These are phyloP conservation scores for Invenusta paracnida DNA, from an alignment of 2,888 invertebrate species.

Conservation along the genomic window DNA sequence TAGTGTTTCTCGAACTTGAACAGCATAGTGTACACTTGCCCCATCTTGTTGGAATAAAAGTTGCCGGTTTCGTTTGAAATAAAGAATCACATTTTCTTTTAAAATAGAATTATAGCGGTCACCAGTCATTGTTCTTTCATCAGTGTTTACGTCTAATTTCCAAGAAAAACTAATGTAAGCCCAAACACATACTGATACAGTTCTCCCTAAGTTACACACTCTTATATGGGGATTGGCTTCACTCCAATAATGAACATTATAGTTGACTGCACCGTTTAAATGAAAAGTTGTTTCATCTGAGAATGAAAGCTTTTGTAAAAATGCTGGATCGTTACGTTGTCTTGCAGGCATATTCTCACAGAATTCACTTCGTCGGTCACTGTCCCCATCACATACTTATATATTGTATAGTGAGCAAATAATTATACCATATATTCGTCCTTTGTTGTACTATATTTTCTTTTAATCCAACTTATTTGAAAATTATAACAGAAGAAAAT, in stretches of 20 bases:
- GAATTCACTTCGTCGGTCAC: not conserved
- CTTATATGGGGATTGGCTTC: not conserved
- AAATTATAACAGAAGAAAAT: no score
- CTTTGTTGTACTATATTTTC: no score
- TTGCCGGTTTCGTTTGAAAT: not conserved
- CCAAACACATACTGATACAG: not conserved
- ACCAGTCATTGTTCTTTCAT: not conserved
- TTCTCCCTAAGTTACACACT: slow-evolving; percentile 28
- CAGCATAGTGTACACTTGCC: slow-evolving; percentile 23
- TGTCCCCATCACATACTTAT: not conserved
- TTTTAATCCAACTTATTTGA: no score
- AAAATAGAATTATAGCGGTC: not conserved
- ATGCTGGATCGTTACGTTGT: not conserved
- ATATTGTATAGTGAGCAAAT: no score
- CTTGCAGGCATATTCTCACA: not conserved
- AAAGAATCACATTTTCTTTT: slow-evolving; percentile 3
- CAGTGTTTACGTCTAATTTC: not conserved
- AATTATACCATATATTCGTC: no score
- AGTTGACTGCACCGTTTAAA: not conserved
- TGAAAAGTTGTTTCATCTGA: not conserved
- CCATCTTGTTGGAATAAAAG: slow-evolving; percentile 19
- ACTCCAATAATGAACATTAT: slow-evolving; percentile 14
- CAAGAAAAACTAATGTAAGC: slow-evolving; percentile 8
- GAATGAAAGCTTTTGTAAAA: slow-evolving; percentile 7
- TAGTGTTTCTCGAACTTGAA: not conserved